A percentile compares a stretch with the other conserved stretches of the same genome.
Conservation (phyloP, 2,888 invertebrate genomes). For the Polymixis lichenea region DNA sequence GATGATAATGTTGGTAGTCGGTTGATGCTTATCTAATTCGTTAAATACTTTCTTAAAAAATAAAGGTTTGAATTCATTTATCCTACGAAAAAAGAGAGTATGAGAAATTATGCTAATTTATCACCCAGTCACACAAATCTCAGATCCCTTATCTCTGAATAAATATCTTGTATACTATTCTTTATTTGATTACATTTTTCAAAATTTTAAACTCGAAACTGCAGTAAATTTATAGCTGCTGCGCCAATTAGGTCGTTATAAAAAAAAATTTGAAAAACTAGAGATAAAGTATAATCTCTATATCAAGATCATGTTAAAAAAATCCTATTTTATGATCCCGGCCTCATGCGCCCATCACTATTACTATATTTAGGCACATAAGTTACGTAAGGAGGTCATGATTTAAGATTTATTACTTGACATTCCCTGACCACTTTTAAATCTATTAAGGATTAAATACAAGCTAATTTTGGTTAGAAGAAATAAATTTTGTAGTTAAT, state of each 20-base stretch:
- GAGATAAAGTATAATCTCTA: neutral
- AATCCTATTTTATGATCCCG: neutral
- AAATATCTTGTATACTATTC: neutral
- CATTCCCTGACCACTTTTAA: slow-evolving; percentile 45
- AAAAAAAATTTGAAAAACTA: neutral
- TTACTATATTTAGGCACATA: slow-evolving; percentile 33
- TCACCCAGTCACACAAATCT: neutral
- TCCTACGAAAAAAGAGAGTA: no score
- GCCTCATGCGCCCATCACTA: slow-evolving; percentile 9
- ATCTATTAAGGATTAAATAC: slow-evolving; percentile 42
- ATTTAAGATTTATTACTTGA: slow-evolving; percentile 39
- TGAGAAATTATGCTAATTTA: neutral
- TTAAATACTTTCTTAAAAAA: neutral
- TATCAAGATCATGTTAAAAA: neutral
- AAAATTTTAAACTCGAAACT: neutral
- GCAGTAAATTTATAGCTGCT: neutral
- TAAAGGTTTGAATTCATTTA: neutral
- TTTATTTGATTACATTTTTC: neutral
- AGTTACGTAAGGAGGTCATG: slow-evolving; percentile 51
- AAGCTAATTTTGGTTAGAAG: slow-evolving; percentile 29
- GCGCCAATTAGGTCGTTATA: neutral
- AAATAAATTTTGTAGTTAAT: slow-evolving; percentile 43
- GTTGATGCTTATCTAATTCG: neutral
- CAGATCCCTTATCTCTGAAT: neutral
- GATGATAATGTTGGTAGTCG: no score